Conservation (phyloP, 2,888 invertebrate genomes). For the Eupithecia exiguata region DNA sequence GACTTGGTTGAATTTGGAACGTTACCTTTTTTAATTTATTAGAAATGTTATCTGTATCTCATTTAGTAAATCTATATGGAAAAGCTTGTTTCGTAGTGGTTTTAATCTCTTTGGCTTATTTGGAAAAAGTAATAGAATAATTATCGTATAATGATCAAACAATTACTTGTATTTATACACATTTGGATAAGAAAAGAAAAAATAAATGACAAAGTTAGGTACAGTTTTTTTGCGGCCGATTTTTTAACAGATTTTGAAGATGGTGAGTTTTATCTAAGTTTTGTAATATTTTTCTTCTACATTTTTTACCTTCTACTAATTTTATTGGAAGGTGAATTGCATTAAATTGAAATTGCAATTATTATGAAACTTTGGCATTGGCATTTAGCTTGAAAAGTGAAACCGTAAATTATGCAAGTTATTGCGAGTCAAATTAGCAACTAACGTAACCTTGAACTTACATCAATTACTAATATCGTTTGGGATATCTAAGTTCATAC, state of each 20-base stretch:
- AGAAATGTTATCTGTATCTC: no score
- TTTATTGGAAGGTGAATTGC: constrained; percentile 1
- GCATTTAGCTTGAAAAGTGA: constrained; percentile 32
- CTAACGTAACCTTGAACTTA: constrained; percentile 24
- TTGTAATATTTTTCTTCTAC: background rate
- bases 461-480: background rate
- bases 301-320: constrained; percentile 1
- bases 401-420: constrained; percentile 27
- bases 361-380: constrained; percentile 36
- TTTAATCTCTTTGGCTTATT: no score
- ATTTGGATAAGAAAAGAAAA: background rate
- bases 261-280: background rate
- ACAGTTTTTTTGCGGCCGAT: background rate
- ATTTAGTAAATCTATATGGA: no score
- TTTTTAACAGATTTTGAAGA: background rate
- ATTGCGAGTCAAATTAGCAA: constrained; percentile 9
- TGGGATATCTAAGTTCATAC: background rate
- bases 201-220: no score
- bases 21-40: background rate
- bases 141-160: background rate
- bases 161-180: background rate
- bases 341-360: background rate
- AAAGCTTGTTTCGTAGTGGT: no score
- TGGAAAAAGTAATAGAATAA: background rate
- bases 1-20: constrained; percentile 16